These are phyloP conservation scores for Pseudomyrmex pallidus DNA, from an alignment of 1,140 invertebrate genomes.

Conservation along the genomic window DNA sequence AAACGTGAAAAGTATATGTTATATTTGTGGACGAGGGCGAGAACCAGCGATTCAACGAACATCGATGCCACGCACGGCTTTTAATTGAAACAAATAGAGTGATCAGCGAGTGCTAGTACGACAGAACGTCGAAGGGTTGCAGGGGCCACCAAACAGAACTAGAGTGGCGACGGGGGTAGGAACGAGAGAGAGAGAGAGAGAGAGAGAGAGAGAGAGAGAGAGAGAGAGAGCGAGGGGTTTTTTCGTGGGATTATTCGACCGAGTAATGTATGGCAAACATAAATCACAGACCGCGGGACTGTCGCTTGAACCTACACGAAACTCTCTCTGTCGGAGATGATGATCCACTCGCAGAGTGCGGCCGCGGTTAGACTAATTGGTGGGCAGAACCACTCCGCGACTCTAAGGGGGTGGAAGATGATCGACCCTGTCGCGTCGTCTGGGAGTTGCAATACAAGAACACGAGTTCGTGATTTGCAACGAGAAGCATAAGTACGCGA, in stretches of 20 bases:
- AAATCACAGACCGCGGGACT: conserved; percentile 81
- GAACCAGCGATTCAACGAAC: conserved; percentile 41
- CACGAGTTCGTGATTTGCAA: neutral
- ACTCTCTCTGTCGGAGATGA: conserved; percentile 79
- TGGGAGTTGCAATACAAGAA: conserved; percentile 14
- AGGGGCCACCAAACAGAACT: conserved; percentile 25
- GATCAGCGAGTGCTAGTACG: conserved; percentile 78
- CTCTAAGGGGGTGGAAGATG: conserved; percentile 39
- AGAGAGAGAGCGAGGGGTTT: conserved; percentile 20
- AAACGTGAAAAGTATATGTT: conserved; percentile 3
- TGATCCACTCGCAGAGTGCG: conserved; percentile 75
- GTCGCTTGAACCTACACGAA: conserved; percentile 77
- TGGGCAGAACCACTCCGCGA: conserved; percentile 67
- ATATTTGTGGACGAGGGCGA: conserved; percentile 28
- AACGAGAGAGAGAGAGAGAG: conserved; percentile 40
- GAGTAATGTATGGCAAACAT: conserved; percentile 85
- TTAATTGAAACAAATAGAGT: conserved; percentile 84
- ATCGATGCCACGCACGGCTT: conserved; percentile 61
- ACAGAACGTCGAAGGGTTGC: conserved; percentile 51
- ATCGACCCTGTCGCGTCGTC: conserved; percentile 12
- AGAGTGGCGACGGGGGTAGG: conserved; percentile 50
- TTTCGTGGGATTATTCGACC: conserved; percentile 84
- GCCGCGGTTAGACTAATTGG: conserved; percentile 78
- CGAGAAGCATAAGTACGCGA: neutral
- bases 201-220: conserved; percentile 52